Evolutionary conservation across 2,113 vertebrate species (phyloP).

Genomic region (Ahaetulla prasina): DNA sequence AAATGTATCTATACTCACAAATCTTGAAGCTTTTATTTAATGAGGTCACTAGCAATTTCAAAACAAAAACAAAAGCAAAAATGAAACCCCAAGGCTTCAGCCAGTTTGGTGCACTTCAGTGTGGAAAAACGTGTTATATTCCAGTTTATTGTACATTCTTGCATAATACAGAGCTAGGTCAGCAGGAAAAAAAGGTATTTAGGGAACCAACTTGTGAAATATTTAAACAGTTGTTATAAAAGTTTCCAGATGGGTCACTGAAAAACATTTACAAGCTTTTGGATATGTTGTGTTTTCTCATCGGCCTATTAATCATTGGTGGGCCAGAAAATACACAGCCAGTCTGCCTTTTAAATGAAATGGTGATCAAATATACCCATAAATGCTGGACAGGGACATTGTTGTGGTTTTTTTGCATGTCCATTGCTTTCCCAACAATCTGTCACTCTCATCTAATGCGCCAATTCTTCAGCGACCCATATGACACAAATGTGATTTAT

Average conservation of each 20-base stretch:
- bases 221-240: conserved; percentile 51
- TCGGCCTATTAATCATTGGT: conserved; percentile 2
- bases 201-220: conserved; percentile 51
- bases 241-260: conserved; percentile 33
- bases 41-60: conserved; percentile 38
- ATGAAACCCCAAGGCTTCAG: conserved; percentile 1
- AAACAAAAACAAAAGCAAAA: background rate
- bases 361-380: conserved; percentile 27
- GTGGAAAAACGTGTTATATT: background rate
- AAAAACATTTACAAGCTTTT: conserved; percentile 29
- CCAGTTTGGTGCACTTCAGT: conserved; percentile 1
- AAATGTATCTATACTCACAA: background rate
- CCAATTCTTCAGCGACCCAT: background rate
- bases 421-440: background rate
- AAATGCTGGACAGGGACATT: conserved; percentile 16
- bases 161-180: conserved; percentile 37
- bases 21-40: conserved; percentile 29
- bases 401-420: background rate
- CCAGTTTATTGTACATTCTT: conserved; percentile 38
- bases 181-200: conserved; percentile 39
- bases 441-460: background rate
- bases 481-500: background rate
- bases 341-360: background rate
- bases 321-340: conserved; percentile 13
- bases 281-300: conserved; percentile 33